Conservation (phyloP, 2,888 invertebrate genomes). For the Apamea anceps region DNA sequence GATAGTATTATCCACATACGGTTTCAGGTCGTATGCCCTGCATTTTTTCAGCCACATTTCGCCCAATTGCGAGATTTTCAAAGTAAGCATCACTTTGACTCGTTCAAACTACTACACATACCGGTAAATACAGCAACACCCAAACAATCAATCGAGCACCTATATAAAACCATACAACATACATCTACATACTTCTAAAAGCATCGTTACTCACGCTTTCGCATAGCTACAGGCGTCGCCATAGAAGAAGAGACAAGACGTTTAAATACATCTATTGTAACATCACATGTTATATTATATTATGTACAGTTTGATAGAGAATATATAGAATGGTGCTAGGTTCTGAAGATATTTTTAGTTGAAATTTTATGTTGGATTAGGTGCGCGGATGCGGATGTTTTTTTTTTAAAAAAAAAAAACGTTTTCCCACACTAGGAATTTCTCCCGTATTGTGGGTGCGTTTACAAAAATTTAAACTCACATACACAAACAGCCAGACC, state of each 20-base stretch:
- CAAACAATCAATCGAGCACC: constrained; percentile 18
- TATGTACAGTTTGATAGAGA: constrained; percentile 52
- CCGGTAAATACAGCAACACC: constrained; percentile 59
- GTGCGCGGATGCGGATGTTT: constrained; percentile 45
- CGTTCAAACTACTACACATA: neutral
- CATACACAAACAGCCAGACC: no score
- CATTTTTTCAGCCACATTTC: neutral
- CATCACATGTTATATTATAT: constrained; percentile 65
- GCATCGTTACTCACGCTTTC: constrained; percentile 90
- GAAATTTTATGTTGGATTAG: constrained; percentile 19
- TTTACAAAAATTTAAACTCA: no score
- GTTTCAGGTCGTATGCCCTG: no score
- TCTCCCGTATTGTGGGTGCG: no score
- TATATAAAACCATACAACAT: constrained; percentile 77
- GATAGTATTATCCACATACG: no score
- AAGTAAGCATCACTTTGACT: neutral
- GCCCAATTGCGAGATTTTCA: neutral
- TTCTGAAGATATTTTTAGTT: constrained; percentile 26
- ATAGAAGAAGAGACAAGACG: constrained; percentile 87
- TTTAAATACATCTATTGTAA: constrained; percentile 83
- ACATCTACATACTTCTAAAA: constrained; percentile 82
- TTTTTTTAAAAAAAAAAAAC: no score
- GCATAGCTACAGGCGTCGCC: constrained; percentile 89
- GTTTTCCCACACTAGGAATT: no score
- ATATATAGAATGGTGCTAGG: constrained; percentile 50